Evolutionary conservation across 1,140 invertebrate genomes (phyloP).

Genomic region (Hycleus cichorii): DNA sequence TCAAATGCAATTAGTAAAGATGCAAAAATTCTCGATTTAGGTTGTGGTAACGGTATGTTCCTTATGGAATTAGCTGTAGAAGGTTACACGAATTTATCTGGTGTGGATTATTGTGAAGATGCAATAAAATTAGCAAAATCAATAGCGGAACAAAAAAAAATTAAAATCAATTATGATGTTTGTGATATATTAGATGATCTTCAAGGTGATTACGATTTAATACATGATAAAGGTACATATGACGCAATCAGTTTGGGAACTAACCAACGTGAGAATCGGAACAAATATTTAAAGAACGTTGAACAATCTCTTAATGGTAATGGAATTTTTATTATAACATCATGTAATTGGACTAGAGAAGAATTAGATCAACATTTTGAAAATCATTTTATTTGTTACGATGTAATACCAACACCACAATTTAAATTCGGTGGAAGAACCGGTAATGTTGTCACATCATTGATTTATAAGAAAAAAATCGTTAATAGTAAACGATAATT

Average conservation of each 20-base stretch:
- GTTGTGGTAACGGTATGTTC: conserved; percentile 88
- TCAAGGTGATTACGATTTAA: conserved; percentile 50
- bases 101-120: conserved; percentile 77
- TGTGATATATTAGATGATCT: conserved; percentile 50
- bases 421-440: conserved; percentile 80
- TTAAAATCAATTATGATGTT: conserved; percentile 49
- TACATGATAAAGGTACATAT: conserved; percentile 89
- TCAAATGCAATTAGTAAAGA: conserved; percentile 37
- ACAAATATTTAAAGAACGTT: conserved; percentile 64
- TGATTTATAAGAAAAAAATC: conserved; percentile 57
- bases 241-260: conserved; percentile 81
- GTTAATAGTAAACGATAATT: too few species aligned
- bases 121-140: conserved; percentile 67
- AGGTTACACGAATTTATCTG: conserved; percentile 66
- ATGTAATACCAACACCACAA: conserved; percentile 66
- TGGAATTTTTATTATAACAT: conserved; percentile 74
- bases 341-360: conserved; percentile 49
- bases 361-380: conserved; percentile 10
- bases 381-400: conserved; percentile 52
- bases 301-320: conserved; percentile 48
- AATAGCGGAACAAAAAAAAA: conserved; percentile 51
- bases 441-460: conserved; percentile 68
- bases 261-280: conserved; percentile 53
- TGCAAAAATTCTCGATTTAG: conserved; percentile 57
- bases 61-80: conserved; percentile 66